Percentiles rank a stretch among this genome's conserved stretches.
Conservation (phyloP, 1,140 invertebrate genomes). For the Drosophila azteca region DNA sequence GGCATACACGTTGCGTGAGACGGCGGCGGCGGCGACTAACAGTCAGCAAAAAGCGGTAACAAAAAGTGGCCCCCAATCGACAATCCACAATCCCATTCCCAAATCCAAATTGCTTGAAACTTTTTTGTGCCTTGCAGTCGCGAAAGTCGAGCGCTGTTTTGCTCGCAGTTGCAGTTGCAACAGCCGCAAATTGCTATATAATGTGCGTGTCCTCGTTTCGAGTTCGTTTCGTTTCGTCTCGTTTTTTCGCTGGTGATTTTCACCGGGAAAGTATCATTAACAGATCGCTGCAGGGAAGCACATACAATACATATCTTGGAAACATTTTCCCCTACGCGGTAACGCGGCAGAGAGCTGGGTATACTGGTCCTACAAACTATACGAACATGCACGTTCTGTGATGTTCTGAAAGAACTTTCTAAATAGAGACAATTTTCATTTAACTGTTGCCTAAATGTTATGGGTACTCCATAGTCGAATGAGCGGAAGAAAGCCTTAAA, state of each 20-base stretch:
- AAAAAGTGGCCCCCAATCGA: constrained; percentile 48
- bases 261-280: constrained; percentile 70
- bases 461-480: no score
- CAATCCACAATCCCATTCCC: constrained; percentile 1
- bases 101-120: constrained; percentile 64
- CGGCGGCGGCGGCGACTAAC: neutral
- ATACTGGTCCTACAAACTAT: no score
- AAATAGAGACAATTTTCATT: no score
- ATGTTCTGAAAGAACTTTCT: no score
- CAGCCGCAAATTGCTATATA: constrained; percentile 71
- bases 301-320: constrained; percentile 6
- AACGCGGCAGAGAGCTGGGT: no score
- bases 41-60: constrained; percentile 10
- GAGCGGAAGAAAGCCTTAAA: no score
- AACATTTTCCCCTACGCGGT: constrained; percentile 4
- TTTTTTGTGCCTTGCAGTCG: constrained; percentile 49
- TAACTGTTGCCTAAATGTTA: no score
- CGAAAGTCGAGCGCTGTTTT: constrained; percentile 53
- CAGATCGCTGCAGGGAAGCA: constrained; percentile 50
- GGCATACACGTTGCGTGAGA: constrained; percentile 45
- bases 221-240: constrained; percentile 30
- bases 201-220: constrained; percentile 77
- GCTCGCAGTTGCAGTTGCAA: constrained; percentile 37
- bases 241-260: constrained; percentile 59
- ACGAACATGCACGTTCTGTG: no score